phyloP scores from a whole-genome alignment of 2,888 invertebrate genomes.

The Leptinotarsa peninsularis region DNA sequence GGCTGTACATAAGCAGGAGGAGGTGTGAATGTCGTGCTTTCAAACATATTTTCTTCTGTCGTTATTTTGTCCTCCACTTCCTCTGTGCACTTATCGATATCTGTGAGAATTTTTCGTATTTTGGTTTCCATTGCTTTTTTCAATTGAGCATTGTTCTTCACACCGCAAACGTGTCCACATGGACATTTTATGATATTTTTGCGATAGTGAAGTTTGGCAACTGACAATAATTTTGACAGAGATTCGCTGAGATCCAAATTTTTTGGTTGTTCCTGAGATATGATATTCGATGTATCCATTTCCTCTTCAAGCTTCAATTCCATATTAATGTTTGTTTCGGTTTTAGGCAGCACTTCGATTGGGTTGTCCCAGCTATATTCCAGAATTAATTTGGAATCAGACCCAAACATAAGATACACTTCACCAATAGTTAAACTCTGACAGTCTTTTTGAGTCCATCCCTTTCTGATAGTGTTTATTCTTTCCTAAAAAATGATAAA shows the following conservation, averaged over 20 bases:
- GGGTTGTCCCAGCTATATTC: constrained; percentile 83
- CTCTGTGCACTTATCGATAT: constrained; percentile 42
- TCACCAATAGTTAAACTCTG: constrained; percentile 89
- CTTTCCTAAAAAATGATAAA: constrained; percentile 36
- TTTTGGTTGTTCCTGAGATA: constrained; percentile 25
- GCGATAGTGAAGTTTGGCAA: constrained; percentile 67
- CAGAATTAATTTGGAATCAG: constrained; percentile 78
- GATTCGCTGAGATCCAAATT: constrained; percentile 59
- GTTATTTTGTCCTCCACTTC: constrained; percentile 40
- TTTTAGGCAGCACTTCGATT: constrained; percentile 20
- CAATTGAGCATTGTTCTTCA: constrained; percentile 47
- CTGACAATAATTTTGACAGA: constrained; percentile 69
- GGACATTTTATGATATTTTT: constrained; percentile 66
- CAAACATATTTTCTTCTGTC: constrained; percentile 40
- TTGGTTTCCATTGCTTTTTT: constrained; percentile 47
- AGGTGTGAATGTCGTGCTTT: constrained; percentile 32
- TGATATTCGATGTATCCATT: constrained; percentile 24
- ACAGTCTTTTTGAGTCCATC: constrained; percentile 84
- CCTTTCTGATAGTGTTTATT: constrained; percentile 70
- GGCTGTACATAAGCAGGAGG: constrained; percentile 42
- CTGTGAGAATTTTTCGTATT: constrained; percentile 45
- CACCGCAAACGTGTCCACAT: constrained; percentile 71
- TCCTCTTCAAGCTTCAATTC: constrained; percentile 46
- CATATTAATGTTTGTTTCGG: constrained; percentile 24
- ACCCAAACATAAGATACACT: constrained; percentile 87